These are phyloP conservation scores for Epinotia ramella DNA, from an alignment of 2,888 invertebrate genomes.

Conservation along the genomic window DNA sequence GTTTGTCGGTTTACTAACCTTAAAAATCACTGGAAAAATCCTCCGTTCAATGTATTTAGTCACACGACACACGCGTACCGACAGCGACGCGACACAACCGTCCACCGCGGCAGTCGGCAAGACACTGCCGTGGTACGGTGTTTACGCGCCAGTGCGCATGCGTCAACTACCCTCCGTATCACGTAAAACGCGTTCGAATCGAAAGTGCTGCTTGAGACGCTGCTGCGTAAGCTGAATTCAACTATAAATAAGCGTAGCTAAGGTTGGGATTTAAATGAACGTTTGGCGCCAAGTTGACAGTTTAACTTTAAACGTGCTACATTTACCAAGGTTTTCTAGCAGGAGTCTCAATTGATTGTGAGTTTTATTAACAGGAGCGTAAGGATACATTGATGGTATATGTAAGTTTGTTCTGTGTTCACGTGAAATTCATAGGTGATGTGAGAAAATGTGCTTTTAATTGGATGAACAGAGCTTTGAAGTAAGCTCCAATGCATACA, in stretches of 20 bases:
- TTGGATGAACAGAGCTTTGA: constrained; percentile 39
- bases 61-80: constrained; percentile 65
- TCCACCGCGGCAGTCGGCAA: constrained; percentile 63
- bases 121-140: constrained; percentile 68
- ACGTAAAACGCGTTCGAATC: neutral
- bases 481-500: constrained; percentile 38
- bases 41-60: constrained; percentile 56
- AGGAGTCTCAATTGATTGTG: neutral
- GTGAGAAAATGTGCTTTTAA: constrained; percentile 44
- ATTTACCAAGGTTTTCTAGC: constrained; percentile 9
- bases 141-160: constrained; percentile 75
- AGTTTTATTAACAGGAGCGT: neutral
- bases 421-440: constrained; percentile 43
- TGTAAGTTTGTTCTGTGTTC: constrained; percentile 33
- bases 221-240: neutral
- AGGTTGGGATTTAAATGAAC: neutral
- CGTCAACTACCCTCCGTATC: constrained; percentile 66
- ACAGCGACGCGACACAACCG: constrained; percentile 53
- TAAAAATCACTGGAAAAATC: constrained; percentile 60
- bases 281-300: neutral
- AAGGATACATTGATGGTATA: neutral
- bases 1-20: constrained; percentile 52
- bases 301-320: constrained; percentile 6
- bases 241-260: neutral
- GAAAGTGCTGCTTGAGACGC: neutral